phyloP scores from a whole-genome alignment of 2,888 invertebrate genomes.

The Rhagonycha fulva region DNA sequence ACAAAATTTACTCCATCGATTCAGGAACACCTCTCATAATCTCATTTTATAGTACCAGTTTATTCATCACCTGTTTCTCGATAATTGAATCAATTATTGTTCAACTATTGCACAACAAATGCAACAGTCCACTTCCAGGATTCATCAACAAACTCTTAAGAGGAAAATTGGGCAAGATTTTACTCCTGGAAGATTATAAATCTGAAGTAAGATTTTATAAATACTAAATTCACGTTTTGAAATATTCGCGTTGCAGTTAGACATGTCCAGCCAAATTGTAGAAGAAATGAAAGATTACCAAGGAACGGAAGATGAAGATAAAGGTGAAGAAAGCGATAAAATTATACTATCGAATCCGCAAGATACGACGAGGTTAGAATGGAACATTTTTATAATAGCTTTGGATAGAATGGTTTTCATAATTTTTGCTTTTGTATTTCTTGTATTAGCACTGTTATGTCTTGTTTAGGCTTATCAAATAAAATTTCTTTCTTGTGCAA shows the following conservation, averaged over 20 bases:
- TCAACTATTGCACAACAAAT: background rate
- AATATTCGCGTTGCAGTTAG: background rate
- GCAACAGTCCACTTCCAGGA: background rate
- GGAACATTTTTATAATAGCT: slow-evolving; percentile 11
- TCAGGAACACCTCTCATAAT: slow-evolving; percentile 57
- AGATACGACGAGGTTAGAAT: background rate
- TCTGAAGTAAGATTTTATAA: slow-evolving; percentile 1
- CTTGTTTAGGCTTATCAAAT: background rate
- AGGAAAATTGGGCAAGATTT: slow-evolving; percentile 5
- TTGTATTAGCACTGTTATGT: background rate
- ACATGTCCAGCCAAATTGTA: background rate
- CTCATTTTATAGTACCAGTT: slow-evolving; percentile 2
- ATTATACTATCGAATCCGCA: background rate
- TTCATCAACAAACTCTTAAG: background rate
- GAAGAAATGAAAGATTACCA: slow-evolving; percentile 14
- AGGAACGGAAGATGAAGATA: background rate
- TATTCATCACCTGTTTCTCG: background rate
- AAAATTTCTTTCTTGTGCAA: background rate
- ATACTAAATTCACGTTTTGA: background rate
- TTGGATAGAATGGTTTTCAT: slow-evolving; percentile 1
- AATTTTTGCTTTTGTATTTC: background rate
- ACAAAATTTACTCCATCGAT: slow-evolving; percentile 61
- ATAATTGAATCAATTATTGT: background rate
- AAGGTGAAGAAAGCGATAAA: slow-evolving; percentile 1
- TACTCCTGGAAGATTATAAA: background rate